phyloP scores from a whole-genome alignment of 2,797 vertebrate species.

The Catharus ustulatus region DNA sequence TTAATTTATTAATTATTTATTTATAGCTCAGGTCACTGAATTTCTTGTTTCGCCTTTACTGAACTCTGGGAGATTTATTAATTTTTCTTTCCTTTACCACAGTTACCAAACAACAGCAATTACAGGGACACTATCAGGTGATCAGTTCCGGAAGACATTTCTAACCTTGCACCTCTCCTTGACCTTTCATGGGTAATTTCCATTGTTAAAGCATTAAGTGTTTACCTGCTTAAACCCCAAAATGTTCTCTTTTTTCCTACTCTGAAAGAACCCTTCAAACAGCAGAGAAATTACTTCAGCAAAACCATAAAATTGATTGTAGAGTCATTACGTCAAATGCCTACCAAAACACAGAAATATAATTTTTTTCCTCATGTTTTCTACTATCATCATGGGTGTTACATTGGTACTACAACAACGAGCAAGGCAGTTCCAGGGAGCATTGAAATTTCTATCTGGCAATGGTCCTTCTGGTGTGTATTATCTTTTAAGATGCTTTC shows the following conservation, averaged over 20 bases:
- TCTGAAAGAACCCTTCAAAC: not conserved
- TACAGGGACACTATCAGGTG: not conserved
- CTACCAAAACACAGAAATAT: not conserved
- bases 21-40: not conserved
- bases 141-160: not conserved
- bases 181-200: not conserved
- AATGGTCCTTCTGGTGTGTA: conserved; percentile 14
- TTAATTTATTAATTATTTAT: not conserved
- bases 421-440: not conserved
- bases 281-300: not conserved
- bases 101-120: not conserved
- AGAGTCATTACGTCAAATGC: not conserved
- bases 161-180: not conserved
- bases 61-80: not conserved
- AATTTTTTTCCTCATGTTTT: not conserved
- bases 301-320: not conserved
- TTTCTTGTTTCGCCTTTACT: not conserved
- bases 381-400: not conserved
- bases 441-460: conserved; percentile 14
- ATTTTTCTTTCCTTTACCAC: not conserved
- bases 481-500: not conserved
- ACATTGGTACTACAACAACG: accelerated
- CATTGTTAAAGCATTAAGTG: not conserved
- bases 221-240: not conserved
- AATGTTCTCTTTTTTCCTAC: not conserved